These are phyloP conservation scores for Sweltsa coloradensis DNA, from an alignment of 1,140 invertebrate genomes.

Conservation along the genomic window DNA sequence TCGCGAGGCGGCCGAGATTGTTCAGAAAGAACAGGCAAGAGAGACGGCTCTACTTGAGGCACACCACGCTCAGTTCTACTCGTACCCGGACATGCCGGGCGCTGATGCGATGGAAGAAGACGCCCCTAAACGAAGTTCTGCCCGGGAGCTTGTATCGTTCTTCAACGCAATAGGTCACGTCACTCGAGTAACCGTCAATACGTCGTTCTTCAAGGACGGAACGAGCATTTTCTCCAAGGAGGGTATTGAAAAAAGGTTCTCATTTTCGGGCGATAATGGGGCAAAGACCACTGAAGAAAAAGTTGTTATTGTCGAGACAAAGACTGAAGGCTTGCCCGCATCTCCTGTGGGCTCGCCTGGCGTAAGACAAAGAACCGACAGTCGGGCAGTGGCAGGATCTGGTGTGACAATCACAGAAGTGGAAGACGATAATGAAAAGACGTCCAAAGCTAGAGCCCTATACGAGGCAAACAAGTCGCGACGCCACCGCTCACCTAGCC, in stretches of 20 bases:
- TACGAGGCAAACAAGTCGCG: constrained; percentile 17
- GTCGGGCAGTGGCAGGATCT: constrained; percentile 4
- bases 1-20: constrained; percentile 60
- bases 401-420: constrained; percentile 20
- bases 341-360: background rate
- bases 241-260: constrained; percentile 17
- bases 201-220: constrained; percentile 29
- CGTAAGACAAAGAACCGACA: background rate
- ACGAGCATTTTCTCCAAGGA: constrained; percentile 15
- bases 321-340: constrained; percentile 2
- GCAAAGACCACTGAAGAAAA: constrained; percentile 1
- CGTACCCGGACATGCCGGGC: background rate
- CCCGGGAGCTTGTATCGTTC: constrained; percentile 45
- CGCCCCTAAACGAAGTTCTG: constrained; percentile 29
- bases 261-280: constrained; percentile 12
- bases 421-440: constrained; percentile 16
- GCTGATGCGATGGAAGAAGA: constrained; percentile 3
- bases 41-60: constrained; percentile 24
- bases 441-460: constrained; percentile 21
- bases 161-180: constrained; percentile 48
- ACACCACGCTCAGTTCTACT: constrained; percentile 27
- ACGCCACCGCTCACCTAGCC: constrained; percentile 21
- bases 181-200: constrained; percentile 39
- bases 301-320: constrained; percentile 9
- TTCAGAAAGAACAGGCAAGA: constrained; percentile 41